Evolutionary conservation across 2,113 vertebrate genomes (phyloP).

Genomic region (Lepisosteus oculatus): DNA sequence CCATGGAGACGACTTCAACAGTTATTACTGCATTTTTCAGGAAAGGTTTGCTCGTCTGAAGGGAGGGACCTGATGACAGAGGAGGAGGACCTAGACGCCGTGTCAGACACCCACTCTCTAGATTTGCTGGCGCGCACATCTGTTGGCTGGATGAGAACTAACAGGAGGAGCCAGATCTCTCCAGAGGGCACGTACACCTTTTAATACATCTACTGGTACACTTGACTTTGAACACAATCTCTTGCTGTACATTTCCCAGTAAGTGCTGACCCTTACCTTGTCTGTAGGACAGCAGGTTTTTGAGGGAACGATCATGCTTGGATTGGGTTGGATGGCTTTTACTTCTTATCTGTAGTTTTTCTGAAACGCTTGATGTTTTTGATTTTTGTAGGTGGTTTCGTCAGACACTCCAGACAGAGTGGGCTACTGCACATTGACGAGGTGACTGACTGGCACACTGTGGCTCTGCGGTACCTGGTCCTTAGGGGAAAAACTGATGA

Average conservation of each 20-base stretch:
- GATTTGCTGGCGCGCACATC: constrained; percentile 38
- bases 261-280: no score
- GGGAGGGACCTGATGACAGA: constrained; percentile 36
- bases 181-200: constrained; percentile 38
- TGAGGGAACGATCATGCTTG: no score
- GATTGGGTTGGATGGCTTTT: no score
- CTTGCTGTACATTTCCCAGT: no score
- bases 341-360: no score
- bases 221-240: not conserved
- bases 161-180: constrained; percentile 48
- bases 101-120: constrained; percentile 35
- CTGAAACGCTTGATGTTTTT: not conserved
- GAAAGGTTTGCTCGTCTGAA: constrained; percentile 39
- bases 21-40: constrained; percentile 21
- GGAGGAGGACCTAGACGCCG: constrained; percentile 33
- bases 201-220: not conserved
- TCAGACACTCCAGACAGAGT: not conserved
- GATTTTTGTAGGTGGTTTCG: constrained; percentile 16
- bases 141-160: constrained; percentile 36
- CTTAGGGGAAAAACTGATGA: constrained; percentile 27
- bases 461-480: constrained; percentile 30
- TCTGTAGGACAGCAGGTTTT: no score
- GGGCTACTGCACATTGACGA: constrained; percentile 26
- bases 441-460: constrained; percentile 26
- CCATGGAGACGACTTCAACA: no score